Evolutionary conservation across 2,797 vertebrate species (phyloP).

Genomic region (Typhlichthys eigenmanni): DNA sequence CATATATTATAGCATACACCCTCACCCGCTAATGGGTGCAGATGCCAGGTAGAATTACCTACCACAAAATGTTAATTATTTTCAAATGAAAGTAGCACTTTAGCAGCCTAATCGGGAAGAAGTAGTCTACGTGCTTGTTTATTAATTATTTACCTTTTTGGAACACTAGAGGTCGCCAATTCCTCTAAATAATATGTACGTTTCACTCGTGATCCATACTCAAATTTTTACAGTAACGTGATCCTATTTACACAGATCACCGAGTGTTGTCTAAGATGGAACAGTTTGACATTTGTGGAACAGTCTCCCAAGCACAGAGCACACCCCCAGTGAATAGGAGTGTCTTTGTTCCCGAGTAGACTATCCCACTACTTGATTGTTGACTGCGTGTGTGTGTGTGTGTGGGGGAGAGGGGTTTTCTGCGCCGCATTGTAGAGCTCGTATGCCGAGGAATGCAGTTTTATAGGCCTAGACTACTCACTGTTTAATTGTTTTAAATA

Average conservation of each 20-base stretch:
- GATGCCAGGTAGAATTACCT: too few species aligned
- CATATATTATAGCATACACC: too few species aligned
- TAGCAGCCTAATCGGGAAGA: too few species aligned
- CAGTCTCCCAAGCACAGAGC: conserved; percentile 18
- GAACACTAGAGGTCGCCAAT: conserved; percentile 48
- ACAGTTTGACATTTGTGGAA: conserved; percentile 24
- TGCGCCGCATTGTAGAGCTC: conserved; percentile 48
- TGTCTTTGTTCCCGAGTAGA: conserved; percentile 52
- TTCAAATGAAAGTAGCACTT: too few species aligned
- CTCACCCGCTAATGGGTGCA: too few species aligned
- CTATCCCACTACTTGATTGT: conserved; percentile 54
- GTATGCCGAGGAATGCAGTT: conserved; percentile 55
- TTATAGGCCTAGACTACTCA: conserved; percentile 26
- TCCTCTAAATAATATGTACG: not conserved
- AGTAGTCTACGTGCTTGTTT: too few species aligned
- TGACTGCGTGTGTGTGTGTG: conserved; percentile 29
- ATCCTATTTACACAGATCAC: conserved; percentile 20
- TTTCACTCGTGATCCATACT: conserved; percentile 7
- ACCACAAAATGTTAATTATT: too few species aligned
- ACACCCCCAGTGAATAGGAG: conserved; percentile 61
- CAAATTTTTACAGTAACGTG: conserved; percentile 16
- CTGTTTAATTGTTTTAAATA: conserved; percentile 22
- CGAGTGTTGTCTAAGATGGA: conserved; percentile 6
- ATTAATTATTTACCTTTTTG: not conserved
- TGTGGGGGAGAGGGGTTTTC: conserved; percentile 42